Evolutionary conservation across 1,140 invertebrate species (phyloP), one percentile per base, ranked within the genome.

Genomic region (Anastrepha obliqua): DNA sequence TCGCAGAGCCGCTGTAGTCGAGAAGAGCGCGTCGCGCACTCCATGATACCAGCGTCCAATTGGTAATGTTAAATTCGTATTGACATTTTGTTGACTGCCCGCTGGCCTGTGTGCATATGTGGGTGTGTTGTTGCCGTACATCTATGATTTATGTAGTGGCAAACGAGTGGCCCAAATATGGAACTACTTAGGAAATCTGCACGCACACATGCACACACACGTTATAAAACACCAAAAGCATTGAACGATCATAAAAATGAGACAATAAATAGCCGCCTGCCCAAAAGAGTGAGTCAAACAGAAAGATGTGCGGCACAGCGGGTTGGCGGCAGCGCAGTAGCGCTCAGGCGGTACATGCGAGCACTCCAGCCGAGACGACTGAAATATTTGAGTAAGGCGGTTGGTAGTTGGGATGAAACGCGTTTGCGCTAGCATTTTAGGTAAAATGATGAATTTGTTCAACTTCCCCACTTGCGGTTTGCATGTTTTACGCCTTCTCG

Each of bases 131-230:
- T 51, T 51, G n/a, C 42, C 13, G 47, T 51, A 29, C 47, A 81
- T 55, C 17, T 81, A 81, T 81, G 74, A 81, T 81, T 81, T 81
- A 81, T 81, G 74, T 81, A 81, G 74, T 81, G 74, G 74, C 74
- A 55, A 81, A 29, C 47, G n/a, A 47, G 17, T n/a, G 39, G 47
- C 15, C 74, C 74, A 81, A 81, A 81, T 81, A 81, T 81, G 74
- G 74, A 81, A 81, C 47, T 81, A 81, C 74, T 81, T 81, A 81
- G 74, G 47, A 81, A 67, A 81, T 47, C 74, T 51, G 74, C 7
- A 39, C 64, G 20, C 64, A 39, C n/a, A 67, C 64, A 39, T 17
- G 4, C 64, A 67, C 9, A 64, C 60, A 15, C 60, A 64, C 29
- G 7, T 4, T n/a, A 9, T 15, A 29, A 67, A 20, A 39, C 20